Evolutionary conservation across 2,797 vertebrate genomes (phyloP).

Genomic region (Gastrophryne carolinensis): DNA sequence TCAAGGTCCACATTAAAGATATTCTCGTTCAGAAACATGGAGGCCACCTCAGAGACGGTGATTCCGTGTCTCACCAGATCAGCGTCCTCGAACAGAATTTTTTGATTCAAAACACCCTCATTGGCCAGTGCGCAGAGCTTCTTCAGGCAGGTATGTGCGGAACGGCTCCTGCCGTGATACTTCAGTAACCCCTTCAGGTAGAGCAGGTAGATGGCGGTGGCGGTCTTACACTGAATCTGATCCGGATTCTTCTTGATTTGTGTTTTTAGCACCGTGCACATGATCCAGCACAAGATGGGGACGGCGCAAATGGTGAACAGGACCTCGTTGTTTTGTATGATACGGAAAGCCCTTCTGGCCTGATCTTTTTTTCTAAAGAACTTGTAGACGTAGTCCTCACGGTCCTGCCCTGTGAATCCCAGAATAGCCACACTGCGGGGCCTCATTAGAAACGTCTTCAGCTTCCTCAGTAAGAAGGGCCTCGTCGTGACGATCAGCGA

Average conservation of each 20-base stretch:
- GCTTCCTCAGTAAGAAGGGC: slow-evolving; percentile 34
- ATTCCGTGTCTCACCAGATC: slow-evolving; percentile 52
- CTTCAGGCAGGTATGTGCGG: slow-evolving; percentile 45
- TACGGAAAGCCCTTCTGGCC: not conserved
- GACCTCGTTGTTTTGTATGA: slow-evolving; percentile 2
- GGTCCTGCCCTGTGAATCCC: slow-evolving; percentile 47
- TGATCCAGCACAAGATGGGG: slow-evolving; percentile 53
- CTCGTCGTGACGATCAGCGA: slow-evolving; percentile 60
- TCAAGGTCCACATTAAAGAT: slow-evolving; percentile 54
- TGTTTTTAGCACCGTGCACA: slow-evolving; percentile 56
- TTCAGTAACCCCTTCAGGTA: not conserved
- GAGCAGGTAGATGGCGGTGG: not conserved
- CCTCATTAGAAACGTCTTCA: slow-evolving; percentile 9
- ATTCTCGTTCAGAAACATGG: slow-evolving; percentile 47
- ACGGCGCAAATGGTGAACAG: slow-evolving; percentile 47
- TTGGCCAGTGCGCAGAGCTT: not conserved
- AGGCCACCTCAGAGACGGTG: slow-evolving; percentile 35
- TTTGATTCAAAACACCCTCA: not conserved
- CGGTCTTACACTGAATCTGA: not conserved
- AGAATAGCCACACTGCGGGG: slow-evolving; percentile 14
- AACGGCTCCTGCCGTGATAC: not conserved
- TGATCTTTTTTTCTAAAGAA: slow-evolving; percentile 12
- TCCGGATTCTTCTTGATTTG: slow-evolving; percentile 8
- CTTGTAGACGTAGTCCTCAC: slow-evolving; percentile 52
- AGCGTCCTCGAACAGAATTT: slow-evolving; percentile 48